These are phyloP conservation scores for Tenualosa thibaudeaui DNA, from an alignment of 2,797 vertebrate species.

Conservation along the genomic window DNA sequence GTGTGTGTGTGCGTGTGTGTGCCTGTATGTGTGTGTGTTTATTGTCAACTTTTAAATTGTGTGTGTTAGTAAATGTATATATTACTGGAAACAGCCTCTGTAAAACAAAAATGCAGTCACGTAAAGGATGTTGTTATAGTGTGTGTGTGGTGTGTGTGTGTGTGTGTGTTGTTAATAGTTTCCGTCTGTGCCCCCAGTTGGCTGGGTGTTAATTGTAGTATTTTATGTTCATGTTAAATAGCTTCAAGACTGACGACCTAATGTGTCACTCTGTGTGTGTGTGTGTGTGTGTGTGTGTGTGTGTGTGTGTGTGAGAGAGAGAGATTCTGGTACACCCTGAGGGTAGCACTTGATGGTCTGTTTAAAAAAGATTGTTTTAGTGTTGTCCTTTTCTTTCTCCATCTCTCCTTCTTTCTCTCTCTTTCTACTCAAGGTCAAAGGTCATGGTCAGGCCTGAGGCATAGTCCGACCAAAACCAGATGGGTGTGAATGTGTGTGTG, in stretches of 20 bases:
- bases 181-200: slow-evolving; percentile 9
- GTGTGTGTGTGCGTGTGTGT: neutral
- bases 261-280: slow-evolving; percentile 12
- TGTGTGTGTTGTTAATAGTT: neutral
- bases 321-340: no score
- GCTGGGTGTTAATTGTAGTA: neutral
- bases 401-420: neutral
- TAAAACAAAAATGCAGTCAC: neutral
- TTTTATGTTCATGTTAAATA: neutral
- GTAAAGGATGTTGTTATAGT: neutral
- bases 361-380: no score
- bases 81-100: neutral
- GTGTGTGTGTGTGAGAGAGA: neutral
- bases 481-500: neutral
- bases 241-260: neutral
- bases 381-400: no score
- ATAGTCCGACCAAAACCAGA: neutral
- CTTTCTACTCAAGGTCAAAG: neutral
- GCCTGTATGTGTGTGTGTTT: slow-evolving; percentile 6
- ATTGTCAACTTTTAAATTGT: neutral
- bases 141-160: neutral
- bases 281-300: slow-evolving; percentile 23
- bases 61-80: neutral
- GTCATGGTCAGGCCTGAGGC: neutral
- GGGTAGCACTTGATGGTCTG: no score